Conservation (phyloP, 2,888 invertebrate genomes). For the Entomobrya multifasciata region DNA sequence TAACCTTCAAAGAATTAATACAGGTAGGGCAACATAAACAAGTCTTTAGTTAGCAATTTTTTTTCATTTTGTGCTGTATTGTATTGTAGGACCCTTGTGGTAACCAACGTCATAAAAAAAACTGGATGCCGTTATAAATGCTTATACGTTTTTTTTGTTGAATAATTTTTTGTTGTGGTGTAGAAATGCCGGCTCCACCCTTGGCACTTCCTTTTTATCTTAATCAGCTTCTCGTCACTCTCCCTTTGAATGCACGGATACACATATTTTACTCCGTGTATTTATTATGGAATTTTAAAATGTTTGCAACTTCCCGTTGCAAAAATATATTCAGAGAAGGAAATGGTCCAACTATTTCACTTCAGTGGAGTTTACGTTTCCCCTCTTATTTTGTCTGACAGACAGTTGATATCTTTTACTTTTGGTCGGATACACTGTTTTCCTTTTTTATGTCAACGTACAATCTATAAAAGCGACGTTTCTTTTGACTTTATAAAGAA, state of each 20-base stretch:
- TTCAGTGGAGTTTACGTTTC: slow-evolving; percentile 17
- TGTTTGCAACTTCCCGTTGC: neutral
- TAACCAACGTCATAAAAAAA: slow-evolving; percentile 23
- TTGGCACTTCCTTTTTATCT: slow-evolving; percentile 49
- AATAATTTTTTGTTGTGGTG: slow-evolving; percentile 39
- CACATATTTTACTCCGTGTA: slow-evolving; percentile 14
- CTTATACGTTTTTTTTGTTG: slow-evolving; percentile 28
- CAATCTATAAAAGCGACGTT: slow-evolving; percentile 20
- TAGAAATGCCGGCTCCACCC: slow-evolving; percentile 43
- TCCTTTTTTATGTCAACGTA: slow-evolving; percentile 20
- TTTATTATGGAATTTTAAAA: neutral
- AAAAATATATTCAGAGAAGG: neutral
- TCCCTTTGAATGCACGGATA: neutral
- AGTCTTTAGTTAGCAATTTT: neutral
- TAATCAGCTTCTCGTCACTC: slow-evolving; percentile 47
- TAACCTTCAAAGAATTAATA: slow-evolving; percentile 29
- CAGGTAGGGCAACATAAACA: slow-evolving; percentile 12
- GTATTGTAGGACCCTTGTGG: slow-evolving; percentile 19
- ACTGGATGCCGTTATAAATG: slow-evolving; percentile 23
- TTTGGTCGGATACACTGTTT: slow-evolving; percentile 13
- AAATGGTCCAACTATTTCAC: slow-evolving; percentile 26
- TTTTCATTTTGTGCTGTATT: neutral
- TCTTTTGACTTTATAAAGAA: slow-evolving; percentile 16
- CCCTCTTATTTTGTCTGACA: neutral
- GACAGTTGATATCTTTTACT: neutral